Evolutionary conservation across 1,140 invertebrate species (phyloP), one percentile per base, ranked within the genome.

Genomic region (Macrocentrus cingulum): DNA sequence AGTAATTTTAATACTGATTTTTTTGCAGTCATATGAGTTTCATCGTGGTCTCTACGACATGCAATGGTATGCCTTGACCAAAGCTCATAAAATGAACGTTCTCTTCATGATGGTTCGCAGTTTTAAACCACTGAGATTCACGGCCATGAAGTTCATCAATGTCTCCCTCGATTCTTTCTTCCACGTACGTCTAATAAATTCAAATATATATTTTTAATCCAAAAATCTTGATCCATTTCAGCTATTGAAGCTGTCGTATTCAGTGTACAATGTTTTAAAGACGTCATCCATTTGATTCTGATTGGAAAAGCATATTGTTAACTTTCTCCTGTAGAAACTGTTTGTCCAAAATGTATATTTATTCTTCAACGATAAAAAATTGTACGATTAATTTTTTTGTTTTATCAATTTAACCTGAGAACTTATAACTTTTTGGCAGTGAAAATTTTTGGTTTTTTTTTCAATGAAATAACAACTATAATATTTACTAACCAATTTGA

Each of bases 221-320:
- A 2, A 20, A n/a, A 39, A 18, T 25, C 11, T 41, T 39, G n/a
- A 16, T 23, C 39, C 29, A 1, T 25, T 57, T 42, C 48, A 58
- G 56, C 15, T 58, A 2, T 11, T 58, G 4, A 58, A 51, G 9
- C 23, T 58, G 32, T 58, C 56, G 1, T 58, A 58, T 15, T 58
- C 56, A 0, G 23, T n/a, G 15, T 58, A 20, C 39, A 58, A 51
- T 51, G 23, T 50, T 29, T 37, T 57, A 11, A 32, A 57, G 32
- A 32, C 19, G 19, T 57, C 55, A 37, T 49, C 34, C n/a, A n/a
- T n/a, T n/a, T n/a, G n/a, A n/a, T n/a, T n/a, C n/a, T n/a, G n/a
- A n/a, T n/a, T n/a, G n/a, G n/a, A n/a, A n/a, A n/a, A n/a, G n/a
- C n/a, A n/a, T n/a, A n/a, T n/a, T n/a, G n/a, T n/a, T n/a, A n/a